phyloP scores from a whole-genome alignment of 1,140 invertebrate genomes.

The Drosophila serrata region DNA sequence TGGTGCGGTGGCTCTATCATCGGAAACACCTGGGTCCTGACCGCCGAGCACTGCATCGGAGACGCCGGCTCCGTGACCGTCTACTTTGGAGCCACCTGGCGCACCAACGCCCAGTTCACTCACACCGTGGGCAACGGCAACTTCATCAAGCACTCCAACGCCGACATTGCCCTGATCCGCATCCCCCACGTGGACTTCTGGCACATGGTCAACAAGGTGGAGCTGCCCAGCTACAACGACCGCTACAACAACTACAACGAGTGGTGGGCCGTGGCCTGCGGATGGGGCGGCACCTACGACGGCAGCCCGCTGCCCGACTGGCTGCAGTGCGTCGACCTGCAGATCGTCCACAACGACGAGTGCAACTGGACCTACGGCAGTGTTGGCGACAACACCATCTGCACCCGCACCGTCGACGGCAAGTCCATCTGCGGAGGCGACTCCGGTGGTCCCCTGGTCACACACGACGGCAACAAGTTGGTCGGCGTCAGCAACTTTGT shows the following conservation, averaged over 20 bases:
- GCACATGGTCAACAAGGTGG: conserved; percentile 57
- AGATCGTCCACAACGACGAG: conserved; percentile 52
- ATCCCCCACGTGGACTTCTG: conserved; percentile 52
- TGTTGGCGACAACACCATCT: conserved; percentile 54
- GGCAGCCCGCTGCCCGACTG: conserved; percentile 46
- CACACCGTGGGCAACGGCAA: conserved; percentile 40
- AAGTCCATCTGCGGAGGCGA: conserved; percentile 85
- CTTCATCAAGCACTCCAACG: conserved; percentile 44
- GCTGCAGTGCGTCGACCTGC: conserved; percentile 55
- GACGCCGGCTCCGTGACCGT: conserved; percentile 39
- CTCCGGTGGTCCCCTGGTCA: conserved; percentile 86
- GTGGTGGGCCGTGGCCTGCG: conserved; percentile 54
- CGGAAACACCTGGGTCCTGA: conserved; percentile 86
- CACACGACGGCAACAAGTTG: conserved; percentile 48
- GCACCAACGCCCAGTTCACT: conserved; percentile 54
- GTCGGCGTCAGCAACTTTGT: conserved; percentile 56
- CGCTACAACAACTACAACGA: conserved; percentile 53
- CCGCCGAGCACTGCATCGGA: conserved; percentile 87
- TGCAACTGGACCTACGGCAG: conserved; percentile 35
- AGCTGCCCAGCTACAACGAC: conserved; percentile 57
- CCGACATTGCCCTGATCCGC: conserved; percentile 56
- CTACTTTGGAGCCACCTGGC: conserved; percentile 66
- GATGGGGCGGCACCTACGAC: conserved; percentile 58
- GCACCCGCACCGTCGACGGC: conserved; percentile 58
- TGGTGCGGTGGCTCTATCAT: conserved; percentile 86